These are phyloP conservation scores for Serilophus lunatus DNA, from an alignment of 2,113 vertebrate species.

Conservation along the genomic window DNA sequence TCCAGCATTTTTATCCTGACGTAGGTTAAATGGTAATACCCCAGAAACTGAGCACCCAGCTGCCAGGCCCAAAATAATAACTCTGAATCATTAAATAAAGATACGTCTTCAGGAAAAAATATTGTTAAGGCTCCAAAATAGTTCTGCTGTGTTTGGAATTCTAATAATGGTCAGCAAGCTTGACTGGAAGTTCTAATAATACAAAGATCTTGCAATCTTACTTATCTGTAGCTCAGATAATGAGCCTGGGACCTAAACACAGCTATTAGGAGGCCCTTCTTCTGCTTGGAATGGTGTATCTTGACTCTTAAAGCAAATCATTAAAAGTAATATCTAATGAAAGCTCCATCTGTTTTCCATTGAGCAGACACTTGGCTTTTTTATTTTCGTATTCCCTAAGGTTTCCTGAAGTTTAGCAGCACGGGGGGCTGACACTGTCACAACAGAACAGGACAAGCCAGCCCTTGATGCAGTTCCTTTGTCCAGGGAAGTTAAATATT, in stretches of 20 bases:
- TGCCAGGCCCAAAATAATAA: neutral
- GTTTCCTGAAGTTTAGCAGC: conserved; percentile 9
- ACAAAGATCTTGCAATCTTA: neutral
- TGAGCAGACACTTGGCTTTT: neutral
- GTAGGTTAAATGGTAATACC: neutral
- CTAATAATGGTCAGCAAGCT: neutral
- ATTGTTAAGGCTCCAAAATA: neutral
- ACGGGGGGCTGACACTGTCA: conserved; percentile 7
- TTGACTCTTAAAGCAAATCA: conserved; percentile 43
- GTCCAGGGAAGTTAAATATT: neutral
- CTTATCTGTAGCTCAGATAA: conserved; percentile 12
- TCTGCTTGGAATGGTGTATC: neutral
- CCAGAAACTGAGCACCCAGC: neutral
- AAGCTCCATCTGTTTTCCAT: conserved; percentile 51
- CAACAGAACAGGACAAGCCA: neutral
- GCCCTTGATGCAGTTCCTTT: neutral
- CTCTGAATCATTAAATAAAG: conserved; percentile 24
- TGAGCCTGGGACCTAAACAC: neutral
- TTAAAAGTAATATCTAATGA: conserved; percentile 41
- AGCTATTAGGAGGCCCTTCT: conserved; percentile 30
- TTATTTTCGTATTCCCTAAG: neutral
- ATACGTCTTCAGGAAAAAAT: conserved; percentile 2
- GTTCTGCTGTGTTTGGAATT: conserved; percentile 22
- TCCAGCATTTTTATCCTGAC: conserved; percentile 1
- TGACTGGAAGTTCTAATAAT: neutral